Conservation (phyloP, 2,113 vertebrate genomes). For the Lampris megalopsis region DNA sequence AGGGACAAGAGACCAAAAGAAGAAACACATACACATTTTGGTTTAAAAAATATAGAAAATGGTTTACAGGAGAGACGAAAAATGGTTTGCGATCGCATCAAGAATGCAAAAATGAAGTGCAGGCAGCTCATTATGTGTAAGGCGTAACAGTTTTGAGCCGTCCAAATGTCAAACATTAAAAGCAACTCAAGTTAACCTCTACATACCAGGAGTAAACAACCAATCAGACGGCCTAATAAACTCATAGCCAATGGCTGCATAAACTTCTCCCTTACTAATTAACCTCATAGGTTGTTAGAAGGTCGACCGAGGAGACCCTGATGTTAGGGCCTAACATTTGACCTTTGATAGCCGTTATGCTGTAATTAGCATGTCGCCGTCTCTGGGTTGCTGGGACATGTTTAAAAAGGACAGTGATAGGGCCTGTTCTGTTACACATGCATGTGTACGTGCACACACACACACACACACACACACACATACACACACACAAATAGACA, state of each 20-base stretch:
- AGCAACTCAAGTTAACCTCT: background rate
- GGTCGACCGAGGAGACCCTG: constrained; percentile 21
- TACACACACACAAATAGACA: background rate
- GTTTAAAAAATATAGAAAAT: too few species aligned
- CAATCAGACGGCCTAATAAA: constrained; percentile 43
- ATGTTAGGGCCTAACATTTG: constrained; percentile 24
- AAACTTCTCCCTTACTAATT: constrained; percentile 31
- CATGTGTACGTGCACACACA: constrained; percentile 9
- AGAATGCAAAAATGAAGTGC: too few species aligned
- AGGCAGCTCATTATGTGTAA: too few species aligned
- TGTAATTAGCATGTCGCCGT: constrained; percentile 31
- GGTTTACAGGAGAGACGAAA: too few species aligned
- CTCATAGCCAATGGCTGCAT: constrained; percentile 4
- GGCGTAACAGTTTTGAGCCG: background rate
- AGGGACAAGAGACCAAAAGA: too few species aligned
- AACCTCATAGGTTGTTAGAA: constrained; percentile 37
- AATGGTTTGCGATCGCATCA: too few species aligned
- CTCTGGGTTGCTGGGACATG: constrained; percentile 41
- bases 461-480: constrained; percentile 16
- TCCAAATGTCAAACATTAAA: constrained; percentile 39
- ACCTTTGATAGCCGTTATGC: constrained; percentile 32
- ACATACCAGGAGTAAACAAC: constrained; percentile 11
- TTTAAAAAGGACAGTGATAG: constrained; percentile 10
- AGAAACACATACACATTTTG: too few species aligned
- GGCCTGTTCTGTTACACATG: constrained; percentile 13